Conservation (phyloP, 2,113 vertebrate species). For the Varanus salvator region DNA sequence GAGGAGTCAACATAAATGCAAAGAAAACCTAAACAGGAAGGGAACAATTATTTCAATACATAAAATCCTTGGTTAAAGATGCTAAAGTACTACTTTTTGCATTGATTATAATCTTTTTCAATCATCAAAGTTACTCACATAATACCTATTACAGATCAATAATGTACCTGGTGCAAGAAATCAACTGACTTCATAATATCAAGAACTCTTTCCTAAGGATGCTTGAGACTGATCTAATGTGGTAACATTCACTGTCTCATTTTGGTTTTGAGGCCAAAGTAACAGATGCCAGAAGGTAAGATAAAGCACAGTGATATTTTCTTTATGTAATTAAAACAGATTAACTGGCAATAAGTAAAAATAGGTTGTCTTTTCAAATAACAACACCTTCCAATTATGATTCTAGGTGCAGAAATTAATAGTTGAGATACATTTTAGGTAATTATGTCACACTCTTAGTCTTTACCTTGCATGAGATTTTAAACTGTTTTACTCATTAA, state of each 20-base stretch:
- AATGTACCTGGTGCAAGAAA: neutral
- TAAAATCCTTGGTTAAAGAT: neutral
- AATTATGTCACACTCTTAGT: neutral
- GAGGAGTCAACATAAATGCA: slow-evolving; percentile 94
- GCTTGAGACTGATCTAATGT: neutral
- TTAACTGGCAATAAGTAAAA: neutral
- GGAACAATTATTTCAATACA: neutral
- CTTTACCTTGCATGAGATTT: neutral
- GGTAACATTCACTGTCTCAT: neutral
- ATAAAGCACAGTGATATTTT: neutral
- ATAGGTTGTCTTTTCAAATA: neutral
- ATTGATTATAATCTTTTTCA: neutral
- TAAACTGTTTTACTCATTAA: neutral
- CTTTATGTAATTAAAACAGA: neutral
- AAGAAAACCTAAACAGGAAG: slow-evolving; percentile 87
- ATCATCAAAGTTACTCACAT: neutral
- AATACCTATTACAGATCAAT: neutral
- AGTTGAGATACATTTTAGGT: neutral
- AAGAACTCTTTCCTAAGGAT: neutral
- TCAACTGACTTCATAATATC: neutral
- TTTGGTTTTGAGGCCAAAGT: neutral
- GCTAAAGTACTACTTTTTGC: fast-evolving
- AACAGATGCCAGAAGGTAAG: neutral
- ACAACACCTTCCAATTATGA: neutral
- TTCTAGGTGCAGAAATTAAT: neutral